These are phyloP conservation scores for Callionymus lyra DNA, from an alignment of 2,113 vertebrate species.

Conservation along the genomic window DNA sequence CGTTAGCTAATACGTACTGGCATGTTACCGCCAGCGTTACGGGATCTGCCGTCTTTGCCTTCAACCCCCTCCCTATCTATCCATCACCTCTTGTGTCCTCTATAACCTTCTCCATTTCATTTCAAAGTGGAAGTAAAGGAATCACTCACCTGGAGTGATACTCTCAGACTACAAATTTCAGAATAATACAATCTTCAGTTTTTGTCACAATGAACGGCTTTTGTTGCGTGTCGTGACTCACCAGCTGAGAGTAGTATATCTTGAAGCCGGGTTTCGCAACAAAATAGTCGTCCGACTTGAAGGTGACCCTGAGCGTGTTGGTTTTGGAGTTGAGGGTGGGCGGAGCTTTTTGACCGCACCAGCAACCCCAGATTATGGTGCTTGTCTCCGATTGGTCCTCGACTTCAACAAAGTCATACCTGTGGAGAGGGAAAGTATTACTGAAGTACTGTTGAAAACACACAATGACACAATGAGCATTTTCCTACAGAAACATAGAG, in stretches of 20 bases:
- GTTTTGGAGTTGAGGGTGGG: constrained; percentile 82
- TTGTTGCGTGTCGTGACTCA: constrained; percentile 56
- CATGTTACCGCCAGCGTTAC: constrained; percentile 19
- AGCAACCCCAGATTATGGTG: constrained; percentile 85
- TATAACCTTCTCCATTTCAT: constrained; percentile 12
- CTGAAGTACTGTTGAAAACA: no score
- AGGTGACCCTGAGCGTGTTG: constrained; percentile 86
- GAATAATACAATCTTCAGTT: constrained; percentile 4
- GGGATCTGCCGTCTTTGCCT: constrained; percentile 2
- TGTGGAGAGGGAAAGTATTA: constrained; percentile 35
- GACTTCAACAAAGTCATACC: constrained; percentile 95
- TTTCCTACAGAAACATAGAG: no score
- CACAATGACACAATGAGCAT: no score
- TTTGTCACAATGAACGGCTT: constrained; percentile 1
- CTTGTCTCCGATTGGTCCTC: constrained; percentile 86
- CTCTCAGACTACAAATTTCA: constrained; percentile 7
- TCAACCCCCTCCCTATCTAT: neutral
- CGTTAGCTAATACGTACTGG: constrained; percentile 19
- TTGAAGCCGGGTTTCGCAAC: constrained; percentile 96
- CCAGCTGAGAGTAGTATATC: constrained; percentile 86
- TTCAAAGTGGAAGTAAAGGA: constrained; percentile 10
- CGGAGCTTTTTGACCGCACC: constrained; percentile 87
- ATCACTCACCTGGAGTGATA: constrained; percentile 11
- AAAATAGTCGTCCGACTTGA: constrained; percentile 95
- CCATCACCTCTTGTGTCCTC: neutral